Base-by-base conservation (phyloP, 37 sponge, comb jelly and placozoan genomes). In the Haliclona indistincta region DNA sequence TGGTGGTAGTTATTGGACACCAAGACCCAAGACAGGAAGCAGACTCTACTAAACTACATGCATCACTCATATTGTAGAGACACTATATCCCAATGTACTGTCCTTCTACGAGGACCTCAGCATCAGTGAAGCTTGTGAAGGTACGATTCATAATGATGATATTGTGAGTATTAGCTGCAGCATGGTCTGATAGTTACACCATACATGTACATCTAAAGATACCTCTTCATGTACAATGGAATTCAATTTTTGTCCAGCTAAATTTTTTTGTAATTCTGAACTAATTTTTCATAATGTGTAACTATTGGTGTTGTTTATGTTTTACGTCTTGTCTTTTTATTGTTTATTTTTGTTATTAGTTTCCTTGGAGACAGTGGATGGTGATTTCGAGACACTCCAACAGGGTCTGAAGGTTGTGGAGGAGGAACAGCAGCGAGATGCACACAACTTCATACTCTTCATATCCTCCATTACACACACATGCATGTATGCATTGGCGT, bases 371-470 rank as follows among this genome's bases (percentile, higher is more conserved):
- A 79, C 75, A 7, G 70, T 92, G 38, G 43, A 33, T 38, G 78
- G 73, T 43, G 94, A 93, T 72, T 79, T 88, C 7, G 35, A 64
- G 64, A 63, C 15, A 3, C 43, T 93, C 54, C 80, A 72, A 32
- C 64, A 78, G 7, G 94, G 94, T 40, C 55, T 93, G 22, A 68
- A 88, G 37, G 40, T 45, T 17, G 47, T 85, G 19, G 25, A 63
- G 37, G 38, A 25, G 22, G 94, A 93, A 71, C 75, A 41, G 52
- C 79, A 88, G 37, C 71, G 70, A 45, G 85, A 93, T 15, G 76
- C 79, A 34, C 42, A 73, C 55, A 93, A 88, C 79, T 93, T 88
- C 64, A 60, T 85, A 43, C 2, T 93, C n/a, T 93, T 83, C 82
- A 85, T 93, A 93, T 93, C 94, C 94, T 84, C 54, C 39, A 7